Conservation (phyloP, 2,797 vertebrate species). For the Cephalopachus bancanus region DNA sequence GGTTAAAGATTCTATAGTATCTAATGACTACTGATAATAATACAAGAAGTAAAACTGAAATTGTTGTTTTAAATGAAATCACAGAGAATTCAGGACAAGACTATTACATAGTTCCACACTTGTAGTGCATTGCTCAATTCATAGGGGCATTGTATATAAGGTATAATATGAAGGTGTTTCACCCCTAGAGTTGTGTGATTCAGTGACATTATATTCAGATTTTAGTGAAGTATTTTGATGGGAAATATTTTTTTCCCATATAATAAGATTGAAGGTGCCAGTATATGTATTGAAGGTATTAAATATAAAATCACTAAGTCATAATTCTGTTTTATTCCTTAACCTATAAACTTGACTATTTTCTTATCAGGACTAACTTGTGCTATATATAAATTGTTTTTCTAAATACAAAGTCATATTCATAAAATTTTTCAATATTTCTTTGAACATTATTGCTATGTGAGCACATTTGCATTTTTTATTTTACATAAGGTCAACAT, state of each 20-base stretch:
- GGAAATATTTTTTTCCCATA: background rate
- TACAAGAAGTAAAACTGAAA: background rate
- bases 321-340: background rate
- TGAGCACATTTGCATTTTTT: background rate
- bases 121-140: background rate
- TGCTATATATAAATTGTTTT: background rate
- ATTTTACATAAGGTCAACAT: background rate
- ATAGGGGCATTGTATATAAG: background rate
- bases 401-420: background rate
- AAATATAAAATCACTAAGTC: background rate
- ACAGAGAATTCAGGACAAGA: background rate
- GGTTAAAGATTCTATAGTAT: conserved; percentile 55
- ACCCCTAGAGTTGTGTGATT: background rate
- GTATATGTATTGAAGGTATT: background rate
- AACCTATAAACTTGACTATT: background rate
- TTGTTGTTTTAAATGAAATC: background rate
- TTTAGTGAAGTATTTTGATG: background rate
- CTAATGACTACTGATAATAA: conserved; percentile 9
- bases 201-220: background rate
- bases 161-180: background rate
- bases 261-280: background rate
- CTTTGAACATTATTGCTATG: background rate
- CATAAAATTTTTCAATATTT: background rate
- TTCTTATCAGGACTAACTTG: background rate
- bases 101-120: background rate